A percentile compares a stretch with the other conserved stretches of the same genome.
phyloP scores from a whole-genome alignment of 2,888 invertebrate species.

The Cacoxenus indagator region DNA sequence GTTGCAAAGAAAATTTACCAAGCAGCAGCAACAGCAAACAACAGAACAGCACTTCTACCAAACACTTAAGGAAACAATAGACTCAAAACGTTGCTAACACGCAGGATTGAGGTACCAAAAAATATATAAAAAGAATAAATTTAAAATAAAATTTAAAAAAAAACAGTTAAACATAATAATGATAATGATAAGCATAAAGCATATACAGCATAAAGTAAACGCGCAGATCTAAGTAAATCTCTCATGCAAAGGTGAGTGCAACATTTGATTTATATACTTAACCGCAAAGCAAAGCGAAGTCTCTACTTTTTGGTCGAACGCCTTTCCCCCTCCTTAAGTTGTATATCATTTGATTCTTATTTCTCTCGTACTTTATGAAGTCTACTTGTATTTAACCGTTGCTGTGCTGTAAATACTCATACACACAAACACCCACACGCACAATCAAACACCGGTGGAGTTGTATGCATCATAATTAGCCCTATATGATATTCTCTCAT shows the following conservation, averaged over 20 bases:
- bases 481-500: too few species aligned
- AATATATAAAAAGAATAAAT: not conserved
- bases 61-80: not conserved
- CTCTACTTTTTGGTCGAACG: too few species aligned
- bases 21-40: not conserved
- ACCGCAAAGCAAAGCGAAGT: not conserved
- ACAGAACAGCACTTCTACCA: not conserved
- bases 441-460: too few species aligned
- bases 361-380: too few species aligned
- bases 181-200: not conserved
- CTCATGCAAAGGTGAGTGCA: conserved; percentile 10
- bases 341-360: too few species aligned
- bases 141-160: not conserved
- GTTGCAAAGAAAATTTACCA: not conserved
- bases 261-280: not conserved
- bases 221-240: conserved; percentile 1
- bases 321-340: too few species aligned
- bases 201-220: conserved; percentile 1
- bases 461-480: too few species aligned
- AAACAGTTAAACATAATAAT: conserved; percentile 2
- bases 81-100: not conserved
- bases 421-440: too few species aligned
- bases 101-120: conserved; percentile 20
- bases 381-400: too few species aligned
- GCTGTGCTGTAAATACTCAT: too few species aligned